Base-by-base conservation (phyloP, 1,140 invertebrate genomes). In the Caenorhabditis latens region DNA sequence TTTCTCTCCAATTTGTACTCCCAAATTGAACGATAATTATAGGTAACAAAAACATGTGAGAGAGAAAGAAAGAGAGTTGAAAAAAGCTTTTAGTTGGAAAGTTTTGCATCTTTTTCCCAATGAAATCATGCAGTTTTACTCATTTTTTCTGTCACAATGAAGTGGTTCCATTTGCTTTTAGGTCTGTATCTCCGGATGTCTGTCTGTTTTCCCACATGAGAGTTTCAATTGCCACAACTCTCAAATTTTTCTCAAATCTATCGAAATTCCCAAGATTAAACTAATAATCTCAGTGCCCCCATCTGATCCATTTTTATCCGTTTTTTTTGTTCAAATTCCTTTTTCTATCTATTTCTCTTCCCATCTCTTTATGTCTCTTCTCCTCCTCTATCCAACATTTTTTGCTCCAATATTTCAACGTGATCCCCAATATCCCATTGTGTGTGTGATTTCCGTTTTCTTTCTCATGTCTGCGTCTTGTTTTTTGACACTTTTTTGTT, bases 401-500 rank as follows among this genome's bases (percentile, higher is more conserved):
- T 55, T 71, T 71, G 6, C 11, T n/a, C 14, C 16, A 11, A 16
- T 43, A 21, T 55, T 57, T 83, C 82, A 83, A 55, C 53, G n/a
- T 46, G 43, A 71, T 71, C 24, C 21, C 9, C 61, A 8, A 24
- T 40, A 19, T 32, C 14, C 61, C 50, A 53, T 53, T 63, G 19
- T 58, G 19, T 58, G 57, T 58, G 57, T 58, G 57, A 58, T 58
- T 8, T 13, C 13, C 63, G 63, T 42, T 65, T 65, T 65, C 63
- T 65, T 40, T 65, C 24, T 14, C 40, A 40, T 65, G 13, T 65
- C 65, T 43, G 65, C 40, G 42, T 65, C 5, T 65, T n/a, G 9
- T 71, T 71, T 46, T 71, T 71, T 46, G 65, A 71, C 43, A 71
- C 43, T 71, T 71, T 46, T n/a, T 71, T 65, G 40, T 40, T 40